Evolutionary conservation across 2,797 vertebrate species (phyloP), one percentile per base, ranked within the genome.

Genomic region (Melanotaenia trifasciata): DNA sequence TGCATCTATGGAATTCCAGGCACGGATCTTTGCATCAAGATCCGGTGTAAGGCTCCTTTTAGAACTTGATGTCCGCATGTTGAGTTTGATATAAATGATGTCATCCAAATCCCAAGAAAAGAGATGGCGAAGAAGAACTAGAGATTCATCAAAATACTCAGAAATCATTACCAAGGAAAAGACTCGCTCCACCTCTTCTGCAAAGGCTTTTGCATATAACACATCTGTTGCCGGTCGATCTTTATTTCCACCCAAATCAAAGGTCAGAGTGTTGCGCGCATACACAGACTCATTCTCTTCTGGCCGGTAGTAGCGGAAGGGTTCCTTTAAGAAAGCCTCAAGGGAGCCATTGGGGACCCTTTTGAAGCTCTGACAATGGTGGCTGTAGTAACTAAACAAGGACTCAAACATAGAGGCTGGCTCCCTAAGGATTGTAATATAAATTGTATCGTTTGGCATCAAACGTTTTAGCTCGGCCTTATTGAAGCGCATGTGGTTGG

Each of bases 151-250:
- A 36, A 97, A 97, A 87, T 96, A 91, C 81, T 97, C 96, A 0
- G 96, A 89, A 28, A 97, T 96, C 96, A 97, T 96, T 72, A 97
- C 96, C 13, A 97, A 80, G 0, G 95, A 95, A 89, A 96, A 97
- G 26, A 90, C 86, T 2, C 86, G 84, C 60, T 96, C 96, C 64
- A 96, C 88, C 72, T 95, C 94, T 1, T 81, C 92, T 56, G 94
- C 87, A 64, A 96, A 95, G 32, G 79, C 74, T 18, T 78, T 88
- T 0, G 94, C 90, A 26, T 96, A 96, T 0, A 64, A 58, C 51
- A 57, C 75, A 7, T 95, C 92, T 0, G 81, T 70, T 0, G 85
- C 70, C 0, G 90, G 83, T 10, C 83, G 92, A 71, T 97, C 95
- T 45, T 95, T 95, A 85, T 96, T 94, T 0, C 95, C 95, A 0